Evolutionary conservation across 1,140 invertebrate genomes (phyloP), one percentile per base, ranked within the genome.

Genomic region (Drosophila serrata): DNA sequence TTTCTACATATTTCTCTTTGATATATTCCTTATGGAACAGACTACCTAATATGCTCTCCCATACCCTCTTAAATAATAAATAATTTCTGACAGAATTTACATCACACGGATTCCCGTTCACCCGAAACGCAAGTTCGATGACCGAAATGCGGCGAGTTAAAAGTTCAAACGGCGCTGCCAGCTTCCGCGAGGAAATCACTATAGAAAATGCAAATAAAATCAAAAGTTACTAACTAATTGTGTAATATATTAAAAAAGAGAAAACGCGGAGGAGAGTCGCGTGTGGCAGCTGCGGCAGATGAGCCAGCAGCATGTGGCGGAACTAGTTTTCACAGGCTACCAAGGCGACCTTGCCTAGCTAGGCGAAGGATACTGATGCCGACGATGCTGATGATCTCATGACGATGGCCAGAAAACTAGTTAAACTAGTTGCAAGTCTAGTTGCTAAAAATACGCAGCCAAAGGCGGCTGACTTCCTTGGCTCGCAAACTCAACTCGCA

Each of bases 141-240:
- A 62, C 80, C 80, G 61, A 56, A 79, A 69, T 77, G 42, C 42
- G 48, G 49, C 74, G 22, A 76, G 75, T 72, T 70, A 76, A 88
- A 35, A 80, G 82, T 88, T 87, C 72, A 77, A 88, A 67, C 64
- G 67, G 65, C 40, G 49, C 31, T 19, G 22, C n/a, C 33, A 55
- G 62, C 69, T 79, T 79, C 80, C 80, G 59, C 58, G 51, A 88
- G 85, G 84, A 88, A 88, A 81, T 84, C 56, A 65, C 58, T 33
- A 84, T 55, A 78, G 68, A 84, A 88, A 90, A 84, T 81, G 79
- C 65, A 82, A 88, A 82, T 82, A 79, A 82, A 81, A 55, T 76
- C 62, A 56, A 22, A 55, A 82, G 82, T 84, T 74, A 62, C 58
- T 68, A 74, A 65, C 57, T 74, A 90, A 81, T 88, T 84, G 79